These are phyloP conservation scores for Falco berigora DNA, from an alignment of 2,797 vertebrate genomes.

Conservation along the genomic window DNA sequence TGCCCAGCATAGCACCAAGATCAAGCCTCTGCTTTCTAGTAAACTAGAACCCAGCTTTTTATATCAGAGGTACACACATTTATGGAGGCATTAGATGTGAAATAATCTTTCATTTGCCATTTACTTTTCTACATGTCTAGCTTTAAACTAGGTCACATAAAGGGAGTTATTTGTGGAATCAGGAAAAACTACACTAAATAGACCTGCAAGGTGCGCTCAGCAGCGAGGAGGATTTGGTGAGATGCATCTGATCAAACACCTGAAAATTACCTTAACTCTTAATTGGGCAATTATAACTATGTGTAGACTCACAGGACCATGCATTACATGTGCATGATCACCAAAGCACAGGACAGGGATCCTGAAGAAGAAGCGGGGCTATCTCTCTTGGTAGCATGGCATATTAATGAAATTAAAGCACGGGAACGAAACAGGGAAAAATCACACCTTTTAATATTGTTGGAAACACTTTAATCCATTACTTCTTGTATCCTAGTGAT, in stretches of 20 bases:
- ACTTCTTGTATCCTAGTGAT: background rate
- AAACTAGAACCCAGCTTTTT: constrained; percentile 59
- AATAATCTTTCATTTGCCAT: constrained; percentile 50
- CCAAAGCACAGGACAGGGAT: background rate
- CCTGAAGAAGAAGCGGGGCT: background rate
- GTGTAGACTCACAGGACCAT: background rate
- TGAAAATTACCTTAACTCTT: background rate
- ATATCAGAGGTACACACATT: constrained; percentile 54
- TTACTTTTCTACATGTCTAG: constrained; percentile 39
- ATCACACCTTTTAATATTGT: background rate
- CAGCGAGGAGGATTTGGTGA: background rate
- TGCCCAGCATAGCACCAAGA: constrained; percentile 58
- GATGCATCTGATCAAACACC: background rate
- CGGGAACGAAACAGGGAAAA: background rate
- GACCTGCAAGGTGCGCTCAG: background rate
- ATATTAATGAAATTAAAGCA: background rate
- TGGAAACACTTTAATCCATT: constrained; percentile 3
- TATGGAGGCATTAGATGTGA: constrained; percentile 44
- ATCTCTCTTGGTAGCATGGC: background rate
- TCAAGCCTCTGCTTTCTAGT: constrained; percentile 66
- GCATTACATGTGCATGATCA: background rate
- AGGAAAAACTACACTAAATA: background rate
- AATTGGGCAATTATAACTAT: background rate
- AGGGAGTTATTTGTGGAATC: constrained; percentile 29
- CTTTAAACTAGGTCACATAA: background rate